phyloP scores from a whole-genome alignment of 2,888 invertebrate genomes.

The Endotricha flammealis region DNA sequence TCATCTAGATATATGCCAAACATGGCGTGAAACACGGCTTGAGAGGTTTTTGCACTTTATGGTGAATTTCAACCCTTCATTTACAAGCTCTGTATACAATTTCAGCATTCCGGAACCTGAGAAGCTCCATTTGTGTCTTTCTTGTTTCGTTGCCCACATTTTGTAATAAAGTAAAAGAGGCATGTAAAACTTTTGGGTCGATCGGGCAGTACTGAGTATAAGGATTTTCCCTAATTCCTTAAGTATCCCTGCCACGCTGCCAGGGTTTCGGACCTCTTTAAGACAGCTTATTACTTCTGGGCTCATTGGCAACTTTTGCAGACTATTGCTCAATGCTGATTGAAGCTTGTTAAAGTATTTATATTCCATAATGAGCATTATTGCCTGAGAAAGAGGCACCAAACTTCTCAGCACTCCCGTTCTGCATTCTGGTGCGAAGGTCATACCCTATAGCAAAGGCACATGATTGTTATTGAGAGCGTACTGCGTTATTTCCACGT shows the following conservation, averaged over 20 bases:
- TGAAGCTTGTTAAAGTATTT: constrained; percentile 15
- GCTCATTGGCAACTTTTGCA: constrained; percentile 25
- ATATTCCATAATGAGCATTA: constrained; percentile 14
- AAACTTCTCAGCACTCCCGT: not conserved
- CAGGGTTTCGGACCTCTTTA: constrained; percentile 19
- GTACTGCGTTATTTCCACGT: not conserved
- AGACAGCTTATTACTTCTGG: constrained; percentile 13
- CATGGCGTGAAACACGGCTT: constrained; percentile 18
- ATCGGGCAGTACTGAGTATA: constrained; percentile 19
- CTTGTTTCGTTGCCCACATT: too few species aligned
- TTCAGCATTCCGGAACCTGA: constrained; percentile 14
- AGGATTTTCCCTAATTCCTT: constrained; percentile 26
- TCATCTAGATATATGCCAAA: constrained; percentile 20
- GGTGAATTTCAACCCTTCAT: constrained; percentile 11
- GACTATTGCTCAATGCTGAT: constrained; percentile 16
- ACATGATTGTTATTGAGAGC: not conserved
- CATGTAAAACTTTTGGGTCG: constrained; percentile 21
- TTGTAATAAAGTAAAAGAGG: constrained; percentile 10
- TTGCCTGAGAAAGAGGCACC: not conserved
- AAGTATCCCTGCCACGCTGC: constrained; percentile 20
- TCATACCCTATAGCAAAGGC: not conserved
- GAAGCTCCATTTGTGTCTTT: constrained; percentile 16
- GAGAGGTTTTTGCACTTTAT: constrained; percentile 17
- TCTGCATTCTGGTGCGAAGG: not conserved
- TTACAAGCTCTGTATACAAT: constrained; percentile 8